Evolutionary conservation across 2,113 vertebrate species (phyloP).

Genomic region (Felis chaus): DNA sequence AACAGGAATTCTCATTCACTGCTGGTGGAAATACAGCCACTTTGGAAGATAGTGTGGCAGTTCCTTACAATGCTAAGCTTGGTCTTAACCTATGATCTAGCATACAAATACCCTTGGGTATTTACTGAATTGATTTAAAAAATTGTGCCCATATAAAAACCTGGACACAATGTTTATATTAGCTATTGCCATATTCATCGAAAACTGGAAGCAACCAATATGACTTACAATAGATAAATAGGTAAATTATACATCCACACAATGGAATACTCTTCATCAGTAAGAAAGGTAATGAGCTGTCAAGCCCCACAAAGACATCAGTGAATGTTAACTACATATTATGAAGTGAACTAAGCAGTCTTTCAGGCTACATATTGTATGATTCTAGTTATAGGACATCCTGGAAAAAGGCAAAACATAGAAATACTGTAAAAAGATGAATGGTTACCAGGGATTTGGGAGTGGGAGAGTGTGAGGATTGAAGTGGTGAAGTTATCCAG

Average conservation of each 20-base stretch:
- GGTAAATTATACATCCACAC: not conserved
- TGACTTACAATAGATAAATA: not conserved
- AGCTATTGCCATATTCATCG: not conserved
- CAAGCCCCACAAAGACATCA: not conserved
- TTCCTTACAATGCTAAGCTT: not conserved
- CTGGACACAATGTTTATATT: not conserved
- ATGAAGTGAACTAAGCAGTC: not conserved
- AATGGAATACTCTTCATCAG: not conserved
- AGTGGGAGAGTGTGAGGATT: not conserved
- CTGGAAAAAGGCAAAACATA: not conserved
- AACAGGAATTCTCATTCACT: not conserved
- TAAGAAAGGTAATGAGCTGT: not conserved
- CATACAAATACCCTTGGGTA: not conserved
- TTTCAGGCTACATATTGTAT: not conserved
- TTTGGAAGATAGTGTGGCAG: not conserved
- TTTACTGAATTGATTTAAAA: conserved; percentile 28
- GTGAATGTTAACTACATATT: not conserved
- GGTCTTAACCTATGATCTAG: not conserved
- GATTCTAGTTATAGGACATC: not conserved
- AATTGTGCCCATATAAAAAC: not conserved
- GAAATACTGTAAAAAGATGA: not conserved
- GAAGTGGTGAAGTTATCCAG: not conserved
- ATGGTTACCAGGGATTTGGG: not conserved
- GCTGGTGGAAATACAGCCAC: not conserved
- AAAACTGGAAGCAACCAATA: not conserved